These are phyloP conservation scores for Polydesmus complanatus DNA, from an alignment of 2,888 invertebrate genomes.

Conservation along the genomic window DNA sequence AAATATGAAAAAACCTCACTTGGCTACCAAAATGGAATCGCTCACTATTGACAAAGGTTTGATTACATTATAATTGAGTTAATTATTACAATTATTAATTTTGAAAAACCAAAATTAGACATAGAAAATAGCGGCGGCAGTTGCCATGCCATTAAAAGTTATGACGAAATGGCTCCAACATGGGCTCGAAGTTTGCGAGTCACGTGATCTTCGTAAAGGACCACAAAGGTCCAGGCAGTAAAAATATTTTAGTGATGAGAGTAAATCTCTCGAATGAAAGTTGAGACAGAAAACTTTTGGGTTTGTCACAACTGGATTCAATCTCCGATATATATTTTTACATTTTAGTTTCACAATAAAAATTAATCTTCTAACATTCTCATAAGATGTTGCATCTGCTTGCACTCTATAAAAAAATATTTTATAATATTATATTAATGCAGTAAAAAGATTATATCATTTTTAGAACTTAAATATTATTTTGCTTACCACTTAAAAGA, in stretches of 20 bases:
- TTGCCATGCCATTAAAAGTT: constrained; percentile 22
- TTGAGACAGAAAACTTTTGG: not conserved
- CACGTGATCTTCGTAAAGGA: constrained; percentile 40
- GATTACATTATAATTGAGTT: not conserved
- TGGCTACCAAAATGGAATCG: not conserved
- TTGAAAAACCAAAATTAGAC: too few relatives aligned
- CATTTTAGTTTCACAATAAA: not conserved
- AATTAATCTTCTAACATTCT: not conserved
- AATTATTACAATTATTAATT: not conserved
- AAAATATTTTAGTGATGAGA: not conserved
- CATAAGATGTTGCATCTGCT: constrained; percentile 9
- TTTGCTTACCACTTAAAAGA: constrained; percentile 9
- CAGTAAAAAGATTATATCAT: not conserved
- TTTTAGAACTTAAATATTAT: not conserved
- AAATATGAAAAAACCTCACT: not conserved
- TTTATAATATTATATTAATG: not conserved
- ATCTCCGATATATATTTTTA: not conserved
- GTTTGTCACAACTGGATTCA: not conserved
- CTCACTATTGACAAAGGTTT: not conserved
- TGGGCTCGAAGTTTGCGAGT: constrained; percentile 42
- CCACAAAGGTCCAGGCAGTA: not conserved
- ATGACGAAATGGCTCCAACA: constrained; percentile 39
- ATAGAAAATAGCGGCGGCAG: not conserved
- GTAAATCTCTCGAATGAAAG: not conserved
- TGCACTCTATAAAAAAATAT: constrained; percentile 5